Base-by-base conservation (phyloP, 1,140 invertebrate species). In the Teleopsis dalmanni region DNA sequence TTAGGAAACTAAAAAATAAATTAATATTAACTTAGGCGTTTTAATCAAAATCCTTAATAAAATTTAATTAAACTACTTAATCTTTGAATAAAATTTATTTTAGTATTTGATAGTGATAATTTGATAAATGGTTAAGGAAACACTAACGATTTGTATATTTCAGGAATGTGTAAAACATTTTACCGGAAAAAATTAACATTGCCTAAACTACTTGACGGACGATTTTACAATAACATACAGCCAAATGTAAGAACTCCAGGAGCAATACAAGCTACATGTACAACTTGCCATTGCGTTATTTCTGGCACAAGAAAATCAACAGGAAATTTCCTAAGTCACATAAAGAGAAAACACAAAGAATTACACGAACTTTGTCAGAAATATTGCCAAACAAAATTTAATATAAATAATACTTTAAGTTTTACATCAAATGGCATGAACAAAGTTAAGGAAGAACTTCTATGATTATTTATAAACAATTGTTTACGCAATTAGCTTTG, bases 201-300 rank as follows among this genome's bases (percentile, higher is more conserved):
- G 36, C 64, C 64, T 22, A 67, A 67, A 55, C 59, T 67, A 16
- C 40, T 67, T n/a, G 64, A 67, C 49, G 64, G 64, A 54, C 67
- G 57, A 54, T 67, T 64, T 43, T 67, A 67, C 50, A 67, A 60
- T 47, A 59, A 67, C 48, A 65, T 67, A 21, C 64, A 67, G 35
- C 64, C 64, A 7, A 67, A 67, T 33, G 58, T 57, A 23, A 67
- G 67, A 52, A 67, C 64, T 3, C 51, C 60, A 0, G 64, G 64
- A 1, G 64, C 58, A 36, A 67, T 67, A 16, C 64, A 67, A 42
- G 64, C 64, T 8, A 67, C 64, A n/a, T 67, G 64, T 47, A 67
- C 64, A 6, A 60, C 61, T 18, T 67, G 64, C 52, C 57, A 50
- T 19, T 64, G 61, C 21, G 51, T 59, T 2, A 67, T 67, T 14